phyloP scores from a whole-genome alignment of 1,140 invertebrate species.

The Drosophila sucinea region DNA sequence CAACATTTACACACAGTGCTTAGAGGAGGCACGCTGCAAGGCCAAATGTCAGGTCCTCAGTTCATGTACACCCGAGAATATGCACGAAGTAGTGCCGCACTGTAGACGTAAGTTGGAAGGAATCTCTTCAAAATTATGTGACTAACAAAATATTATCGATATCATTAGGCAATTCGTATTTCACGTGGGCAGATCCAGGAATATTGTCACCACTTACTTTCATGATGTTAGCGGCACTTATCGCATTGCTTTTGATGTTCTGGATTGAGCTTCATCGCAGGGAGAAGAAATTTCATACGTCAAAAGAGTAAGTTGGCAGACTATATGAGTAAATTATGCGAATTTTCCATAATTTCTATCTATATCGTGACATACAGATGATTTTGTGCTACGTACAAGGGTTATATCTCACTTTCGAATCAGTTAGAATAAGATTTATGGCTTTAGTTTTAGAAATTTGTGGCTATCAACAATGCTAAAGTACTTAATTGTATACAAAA shows the following conservation, averaged over 20 bases:
- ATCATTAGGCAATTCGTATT: constrained; percentile 42
- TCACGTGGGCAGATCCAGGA: constrained; percentile 62
- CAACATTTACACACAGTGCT: constrained; percentile 56
- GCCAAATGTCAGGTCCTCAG: constrained; percentile 38
- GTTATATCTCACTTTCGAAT: too few species aligned
- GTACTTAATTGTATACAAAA: too few species aligned
- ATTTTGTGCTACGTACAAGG: too few species aligned
- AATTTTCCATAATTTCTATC: background rate
- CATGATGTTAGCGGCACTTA: constrained; percentile 42
- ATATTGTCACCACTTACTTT: constrained; percentile 54
- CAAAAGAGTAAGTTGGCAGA: constrained; percentile 58
- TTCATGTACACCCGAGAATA: constrained; percentile 46
- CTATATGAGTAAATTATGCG: background rate
- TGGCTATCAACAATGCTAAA: too few species aligned
- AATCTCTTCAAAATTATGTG: background rate
- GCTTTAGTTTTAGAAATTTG: too few species aligned
- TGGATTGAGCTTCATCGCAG: constrained; percentile 68
- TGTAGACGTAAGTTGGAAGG: constrained; percentile 51
- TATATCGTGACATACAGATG: too few species aligned
- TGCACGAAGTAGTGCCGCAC: constrained; percentile 58
- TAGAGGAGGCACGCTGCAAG: constrained; percentile 49
- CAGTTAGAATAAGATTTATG: too few species aligned
- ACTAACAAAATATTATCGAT: too few species aligned
- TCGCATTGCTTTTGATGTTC: constrained; percentile 50
- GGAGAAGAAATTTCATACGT: constrained; percentile 55